A percentile compares a stretch with the other conserved stretches of the same genome.
Evolutionary conservation across 2,888 invertebrate genomes (phyloP).

Genomic region (Drosophila siamana): DNA sequence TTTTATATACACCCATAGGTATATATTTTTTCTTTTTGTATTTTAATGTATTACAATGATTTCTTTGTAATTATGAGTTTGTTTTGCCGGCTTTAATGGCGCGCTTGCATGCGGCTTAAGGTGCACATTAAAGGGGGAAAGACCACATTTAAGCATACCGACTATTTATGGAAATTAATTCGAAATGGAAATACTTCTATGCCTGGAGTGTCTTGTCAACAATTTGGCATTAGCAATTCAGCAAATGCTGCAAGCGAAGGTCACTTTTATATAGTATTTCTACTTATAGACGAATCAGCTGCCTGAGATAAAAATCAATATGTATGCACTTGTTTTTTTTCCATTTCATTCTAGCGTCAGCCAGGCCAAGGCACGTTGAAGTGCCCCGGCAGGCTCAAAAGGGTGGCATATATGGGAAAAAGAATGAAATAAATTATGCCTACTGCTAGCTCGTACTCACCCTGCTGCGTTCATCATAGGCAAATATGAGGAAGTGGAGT

Average conservation of each 20-base stretch:
- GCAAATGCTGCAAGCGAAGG: slow-evolving; percentile 56
- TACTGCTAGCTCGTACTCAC: slow-evolving; percentile 64
- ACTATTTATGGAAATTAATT: slow-evolving; percentile 7
- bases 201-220: slow-evolving; percentile 53
- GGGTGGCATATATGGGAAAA: slow-evolving; percentile 7
- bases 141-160: neutral
- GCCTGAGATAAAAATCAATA: slow-evolving; percentile 78
- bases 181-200: slow-evolving; percentile 1
- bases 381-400: slow-evolving; percentile 51
- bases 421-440: neutral
- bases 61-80: slow-evolving; percentile 61
- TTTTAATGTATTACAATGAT: slow-evolving; percentile 29
- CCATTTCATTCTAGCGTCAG: slow-evolving; percentile 8
- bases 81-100: slow-evolving; percentile 58
- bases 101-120: slow-evolving; percentile 58
- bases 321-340: slow-evolving; percentile 27
- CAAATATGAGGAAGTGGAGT: slow-evolving; percentile 85
- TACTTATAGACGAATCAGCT: slow-evolving; percentile 63
- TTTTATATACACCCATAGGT: neutral
- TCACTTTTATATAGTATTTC: slow-evolving; percentile 45
- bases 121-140: slow-evolving; percentile 5
- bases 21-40: slow-evolving; percentile 15
- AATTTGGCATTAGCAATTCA: slow-evolving; percentile 12
- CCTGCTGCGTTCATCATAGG: slow-evolving; percentile 80
- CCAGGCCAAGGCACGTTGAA: slow-evolving; percentile 59